These are phyloP conservation scores for Eupithecia inturbata DNA, from an alignment of 2,888 invertebrate genomes.

Conservation along the genomic window DNA sequence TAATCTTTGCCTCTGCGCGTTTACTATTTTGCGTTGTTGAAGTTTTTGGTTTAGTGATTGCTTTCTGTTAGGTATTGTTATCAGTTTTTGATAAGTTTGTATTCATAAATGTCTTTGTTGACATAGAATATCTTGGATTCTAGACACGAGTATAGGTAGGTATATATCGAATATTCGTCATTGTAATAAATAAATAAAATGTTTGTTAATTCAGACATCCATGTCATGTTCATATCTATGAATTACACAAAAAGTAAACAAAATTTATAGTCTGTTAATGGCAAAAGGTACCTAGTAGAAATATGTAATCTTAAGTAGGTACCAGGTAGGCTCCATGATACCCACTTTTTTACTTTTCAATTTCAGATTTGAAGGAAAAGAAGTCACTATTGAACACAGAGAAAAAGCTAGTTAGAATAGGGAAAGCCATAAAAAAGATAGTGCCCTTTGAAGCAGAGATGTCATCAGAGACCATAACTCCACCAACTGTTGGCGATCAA, in stretches of 20 bases:
- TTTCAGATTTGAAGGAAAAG: slow-evolving; percentile 66
- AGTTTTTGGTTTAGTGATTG: neutral
- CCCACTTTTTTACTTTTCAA: neutral
- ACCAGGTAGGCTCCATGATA: no score
- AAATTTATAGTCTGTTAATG: no score
- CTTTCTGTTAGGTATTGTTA: neutral
- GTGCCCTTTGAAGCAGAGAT: slow-evolving; percentile 74
- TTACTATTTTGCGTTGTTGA: neutral
- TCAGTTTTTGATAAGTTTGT: neutral
- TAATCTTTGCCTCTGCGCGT: neutral
- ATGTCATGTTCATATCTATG: no score
- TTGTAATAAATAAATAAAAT: no score
- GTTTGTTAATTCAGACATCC: no score
- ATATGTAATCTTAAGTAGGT: no score
- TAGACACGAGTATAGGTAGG: no score
- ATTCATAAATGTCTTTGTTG: no score
- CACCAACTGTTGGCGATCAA: slow-evolving; percentile 74
- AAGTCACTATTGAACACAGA: slow-evolving; percentile 58
- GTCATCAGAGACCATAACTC: slow-evolving; percentile 68
- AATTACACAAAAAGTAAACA: no score
- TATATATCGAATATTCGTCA: no score
- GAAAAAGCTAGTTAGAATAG: slow-evolving; percentile 64
- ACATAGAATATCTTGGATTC: no score
- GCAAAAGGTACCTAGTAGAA: no score
- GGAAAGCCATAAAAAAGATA: slow-evolving; percentile 64